Conservation (phyloP, 2,888 invertebrate species). For the Frankliniella intonsa region DNA sequence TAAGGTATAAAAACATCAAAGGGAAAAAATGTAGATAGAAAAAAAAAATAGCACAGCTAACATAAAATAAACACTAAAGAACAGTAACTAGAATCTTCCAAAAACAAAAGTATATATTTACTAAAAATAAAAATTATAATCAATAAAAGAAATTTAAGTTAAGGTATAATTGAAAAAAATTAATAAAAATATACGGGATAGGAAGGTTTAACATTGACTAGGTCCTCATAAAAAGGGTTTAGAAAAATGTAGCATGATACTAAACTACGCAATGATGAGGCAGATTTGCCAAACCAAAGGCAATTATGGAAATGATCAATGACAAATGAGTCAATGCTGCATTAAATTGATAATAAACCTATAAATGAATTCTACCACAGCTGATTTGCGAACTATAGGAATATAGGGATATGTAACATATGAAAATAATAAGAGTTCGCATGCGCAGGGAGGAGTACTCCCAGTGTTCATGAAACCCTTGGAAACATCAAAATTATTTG, state of each 20-base stretch:
- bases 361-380: too few species aligned
- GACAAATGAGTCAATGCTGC: not conserved
- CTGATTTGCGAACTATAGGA: too few species aligned
- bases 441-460: too few species aligned
- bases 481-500: too few species aligned
- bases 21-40: not conserved
- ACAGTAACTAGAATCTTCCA: not conserved
- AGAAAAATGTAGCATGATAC: not conserved
- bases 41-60: not conserved
- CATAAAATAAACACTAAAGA: not conserved
- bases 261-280: not conserved
- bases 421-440: too few species aligned
- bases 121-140: not conserved
- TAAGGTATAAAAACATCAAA: slow-evolving; percentile 1
- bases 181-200: not conserved
- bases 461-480: too few species aligned
- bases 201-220: not conserved
- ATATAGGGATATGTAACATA: too few species aligned
- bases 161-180: not conserved
- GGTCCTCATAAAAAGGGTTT: not conserved
- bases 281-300: not conserved
- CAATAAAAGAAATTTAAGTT: not conserved
- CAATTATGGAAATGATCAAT: not conserved
- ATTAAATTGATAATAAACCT: too few species aligned
- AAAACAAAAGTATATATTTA: not conserved